Conservation (phyloP, 2,113 vertebrate genomes). For the Salvelinus sp. region DNA sequence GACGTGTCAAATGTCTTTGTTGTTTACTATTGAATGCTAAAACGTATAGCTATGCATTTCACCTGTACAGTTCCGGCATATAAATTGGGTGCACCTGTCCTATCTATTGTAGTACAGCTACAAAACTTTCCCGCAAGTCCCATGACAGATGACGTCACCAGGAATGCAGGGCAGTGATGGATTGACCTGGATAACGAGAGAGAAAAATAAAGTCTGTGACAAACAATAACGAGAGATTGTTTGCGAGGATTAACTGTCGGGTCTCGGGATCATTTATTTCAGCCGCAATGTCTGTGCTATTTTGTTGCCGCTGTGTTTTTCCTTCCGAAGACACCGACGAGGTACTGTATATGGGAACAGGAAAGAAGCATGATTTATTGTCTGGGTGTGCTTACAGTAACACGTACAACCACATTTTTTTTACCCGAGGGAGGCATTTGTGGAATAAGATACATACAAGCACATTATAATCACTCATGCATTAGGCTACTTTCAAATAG, state of each 20-base stretch:
- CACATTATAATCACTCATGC: too few relatives aligned
- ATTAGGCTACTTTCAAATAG: too few relatives aligned
- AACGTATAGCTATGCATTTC: not conserved
- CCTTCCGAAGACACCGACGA: conserved; percentile 43
- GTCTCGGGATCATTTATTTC: not conserved
- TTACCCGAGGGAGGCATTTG: too few relatives aligned
- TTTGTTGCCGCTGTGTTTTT: conserved; percentile 60
- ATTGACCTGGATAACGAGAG: conserved; percentile 57
- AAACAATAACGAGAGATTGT: too few relatives aligned
- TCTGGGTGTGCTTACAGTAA: too few relatives aligned
- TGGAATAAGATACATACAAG: too few relatives aligned
- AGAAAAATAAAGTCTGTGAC: conserved; percentile 10
- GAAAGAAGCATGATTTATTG: too few relatives aligned
- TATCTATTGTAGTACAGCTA: conserved; percentile 33
- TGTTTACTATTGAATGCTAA: not conserved
- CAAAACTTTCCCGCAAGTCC: conserved; percentile 24
- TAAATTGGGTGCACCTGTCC: not conserved
- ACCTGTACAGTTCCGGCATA: conserved; percentile 6
- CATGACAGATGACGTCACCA: conserved; percentile 64
- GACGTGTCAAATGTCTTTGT: not conserved
- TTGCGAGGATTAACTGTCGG: not conserved
- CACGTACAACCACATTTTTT: too few relatives aligned
- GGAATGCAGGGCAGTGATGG: conserved; percentile 36
- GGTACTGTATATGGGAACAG: conserved; percentile 35
- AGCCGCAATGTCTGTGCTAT: conserved; percentile 42